phyloP scores from a whole-genome alignment of 2,797 vertebrate genomes.

The Myripristis murdjan region DNA sequence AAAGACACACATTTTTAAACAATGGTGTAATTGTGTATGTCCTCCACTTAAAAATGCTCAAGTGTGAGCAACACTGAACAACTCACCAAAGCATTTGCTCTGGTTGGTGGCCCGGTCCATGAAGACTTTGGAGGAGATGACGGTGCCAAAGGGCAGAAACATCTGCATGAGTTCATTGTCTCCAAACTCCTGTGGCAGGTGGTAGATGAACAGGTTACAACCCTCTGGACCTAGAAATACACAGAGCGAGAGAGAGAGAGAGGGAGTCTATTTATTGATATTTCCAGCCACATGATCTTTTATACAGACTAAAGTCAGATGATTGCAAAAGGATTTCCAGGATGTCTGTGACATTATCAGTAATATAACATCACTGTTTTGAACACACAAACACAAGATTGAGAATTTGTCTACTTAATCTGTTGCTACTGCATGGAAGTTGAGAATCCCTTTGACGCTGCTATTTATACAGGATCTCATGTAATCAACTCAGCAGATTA shows the following conservation, averaged over 20 bases:
- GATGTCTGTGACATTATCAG: slow-evolving; percentile 15
- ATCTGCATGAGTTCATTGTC: slow-evolving; percentile 99
- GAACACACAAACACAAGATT: slow-evolving; percentile 39
- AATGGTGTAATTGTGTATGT: not conserved
- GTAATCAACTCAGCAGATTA: slow-evolving; percentile 30
- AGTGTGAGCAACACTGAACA: not conserved
- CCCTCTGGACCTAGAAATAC: slow-evolving; percentile 94
- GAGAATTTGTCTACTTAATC: slow-evolving; percentile 39
- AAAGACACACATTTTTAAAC: not conserved
- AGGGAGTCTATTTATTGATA: slow-evolving; percentile 28
- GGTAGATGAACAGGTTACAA: slow-evolving; percentile 99
- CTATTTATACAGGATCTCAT: slow-evolving; percentile 29
- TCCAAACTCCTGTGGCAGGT: slow-evolving; percentile 99
- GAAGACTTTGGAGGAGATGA: slow-evolving; percentile 99
- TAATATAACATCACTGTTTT: slow-evolving; percentile 20
- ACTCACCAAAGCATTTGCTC: slow-evolving; percentile 99
- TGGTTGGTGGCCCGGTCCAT: slow-evolving; percentile 99
- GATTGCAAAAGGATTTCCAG: slow-evolving; percentile 8
- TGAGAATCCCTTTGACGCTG: slow-evolving; percentile 15
- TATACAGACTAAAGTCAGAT: slow-evolving; percentile 44
- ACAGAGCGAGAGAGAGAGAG: slow-evolving; percentile 25
- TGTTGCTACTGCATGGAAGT: slow-evolving; percentile 30
- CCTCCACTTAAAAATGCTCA: not conserved
- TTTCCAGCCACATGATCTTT: slow-evolving; percentile 38
- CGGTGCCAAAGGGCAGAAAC: slow-evolving; percentile 97